phyloP scores from a whole-genome alignment of 2,113 vertebrate species.

The Struthio camelus region DNA sequence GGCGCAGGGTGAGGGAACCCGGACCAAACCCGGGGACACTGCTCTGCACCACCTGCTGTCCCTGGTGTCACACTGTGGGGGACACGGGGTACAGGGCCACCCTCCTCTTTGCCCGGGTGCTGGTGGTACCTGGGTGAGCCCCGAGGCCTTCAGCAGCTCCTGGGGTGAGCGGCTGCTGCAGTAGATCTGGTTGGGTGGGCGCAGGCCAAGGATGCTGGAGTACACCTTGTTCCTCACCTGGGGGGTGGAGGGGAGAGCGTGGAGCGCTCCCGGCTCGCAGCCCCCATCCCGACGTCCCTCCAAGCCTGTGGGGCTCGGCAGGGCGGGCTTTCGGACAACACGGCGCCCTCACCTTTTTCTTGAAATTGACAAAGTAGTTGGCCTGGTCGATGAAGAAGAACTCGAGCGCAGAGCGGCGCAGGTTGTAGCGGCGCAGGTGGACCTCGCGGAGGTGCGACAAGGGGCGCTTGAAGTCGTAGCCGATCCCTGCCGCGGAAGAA shows the following conservation, averaged over 20 bases:
- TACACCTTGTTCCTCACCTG: constrained; percentile 96
- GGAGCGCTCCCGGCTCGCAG: not conserved
- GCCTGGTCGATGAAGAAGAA: constrained; percentile 98
- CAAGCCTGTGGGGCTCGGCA: too few relatives aligned
- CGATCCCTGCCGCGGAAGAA: constrained; percentile 79
- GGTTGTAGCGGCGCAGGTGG: constrained; percentile 94
- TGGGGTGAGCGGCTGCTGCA: constrained; percentile 92
- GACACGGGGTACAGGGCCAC: not conserved
- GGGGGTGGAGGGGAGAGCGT: accelerated
- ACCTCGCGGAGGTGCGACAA: constrained; percentile 93
- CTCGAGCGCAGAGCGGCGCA: constrained; percentile 93
- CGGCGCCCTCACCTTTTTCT: constrained; percentile 78
- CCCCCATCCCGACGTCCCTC: not conserved
- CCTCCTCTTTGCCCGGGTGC: accelerated
- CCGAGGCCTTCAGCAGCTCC: constrained; percentile 92
- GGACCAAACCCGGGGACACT: too few relatives aligned
- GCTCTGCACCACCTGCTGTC: accelerated
- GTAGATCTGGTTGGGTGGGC: constrained; percentile 87
- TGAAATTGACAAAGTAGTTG: constrained; percentile 99
- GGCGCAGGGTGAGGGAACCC: too few relatives aligned
- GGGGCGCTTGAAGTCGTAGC: constrained; percentile 92
- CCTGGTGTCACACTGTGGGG: accelerated
- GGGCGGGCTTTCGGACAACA: too few relatives aligned
- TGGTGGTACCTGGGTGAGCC: constrained; percentile 88
- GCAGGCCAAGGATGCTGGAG: constrained; percentile 88